Conservation (phyloP, 2,888 invertebrate genomes). For the Rhynchonema sp. region DNA sequence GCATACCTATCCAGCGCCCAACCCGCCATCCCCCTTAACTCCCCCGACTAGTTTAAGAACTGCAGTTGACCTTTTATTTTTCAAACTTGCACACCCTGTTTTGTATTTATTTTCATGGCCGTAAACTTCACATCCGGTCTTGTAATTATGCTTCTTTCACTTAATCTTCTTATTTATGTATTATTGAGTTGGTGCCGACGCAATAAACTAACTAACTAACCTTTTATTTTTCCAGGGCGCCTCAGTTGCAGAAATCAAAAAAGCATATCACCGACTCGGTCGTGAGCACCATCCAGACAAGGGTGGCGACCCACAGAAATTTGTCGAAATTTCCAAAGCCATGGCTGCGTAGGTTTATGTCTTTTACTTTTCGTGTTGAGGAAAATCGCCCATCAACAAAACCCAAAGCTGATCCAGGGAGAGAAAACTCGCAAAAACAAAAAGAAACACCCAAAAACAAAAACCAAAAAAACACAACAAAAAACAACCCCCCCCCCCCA, state of each 20-base stretch:
- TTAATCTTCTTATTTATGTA: too few relatives aligned
- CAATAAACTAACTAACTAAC: too few relatives aligned
- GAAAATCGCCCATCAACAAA: not conserved
- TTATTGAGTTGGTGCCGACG: too few relatives aligned
- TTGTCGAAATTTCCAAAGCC: slow-evolving; percentile 90
- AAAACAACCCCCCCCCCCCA: too few relatives aligned
- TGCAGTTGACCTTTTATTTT: too few relatives aligned
- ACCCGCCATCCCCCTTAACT: too few relatives aligned
- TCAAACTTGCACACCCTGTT: too few relatives aligned
- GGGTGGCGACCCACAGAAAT: slow-evolving; percentile 73
- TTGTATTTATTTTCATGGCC: too few relatives aligned
- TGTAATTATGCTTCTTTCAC: too few relatives aligned
- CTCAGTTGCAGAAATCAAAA: slow-evolving; percentile 70
- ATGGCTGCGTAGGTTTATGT: not conserved
- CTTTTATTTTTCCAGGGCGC: slow-evolving; percentile 43
- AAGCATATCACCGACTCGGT: slow-evolving; percentile 79
- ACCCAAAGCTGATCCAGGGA: not conserved
- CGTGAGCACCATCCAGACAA: slow-evolving; percentile 71
- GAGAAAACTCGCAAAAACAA: not conserved
- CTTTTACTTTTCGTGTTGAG: not conserved
- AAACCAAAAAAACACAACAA: too few relatives aligned
- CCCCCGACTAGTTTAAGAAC: too few relatives aligned
- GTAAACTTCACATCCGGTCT: not conserved
- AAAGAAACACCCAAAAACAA: not conserved
- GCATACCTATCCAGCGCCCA: too few relatives aligned